Base-by-base conservation (phyloP, 2,113 vertebrate genomes). In the Callorhinus ursinus region DNA sequence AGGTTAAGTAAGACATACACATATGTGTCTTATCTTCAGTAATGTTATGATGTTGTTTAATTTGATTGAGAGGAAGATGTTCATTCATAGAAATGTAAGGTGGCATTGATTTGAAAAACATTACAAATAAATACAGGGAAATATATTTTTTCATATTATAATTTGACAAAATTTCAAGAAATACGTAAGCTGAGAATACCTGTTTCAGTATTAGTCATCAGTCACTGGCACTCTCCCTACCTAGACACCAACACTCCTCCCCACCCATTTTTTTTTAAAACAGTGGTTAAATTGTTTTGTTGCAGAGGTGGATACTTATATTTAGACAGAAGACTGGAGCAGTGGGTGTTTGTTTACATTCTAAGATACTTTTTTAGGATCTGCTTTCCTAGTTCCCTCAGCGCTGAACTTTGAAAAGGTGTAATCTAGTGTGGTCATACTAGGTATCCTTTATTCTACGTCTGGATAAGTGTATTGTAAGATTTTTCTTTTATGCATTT, bases 281-380 rank as follows among this genome's bases (percentile, higher is more conserved):
- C 77, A 92, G 63, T 90, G 24, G 55, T 91, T 86, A 63, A 81
- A 95, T 97, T 93, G 67, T 95, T 42, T 94, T 71, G 15, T n/a
- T 77, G 83, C 57, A 87, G 69, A 95, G 72, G 79, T 96, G 61
- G 88, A 39, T 96, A 57, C 65, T 92, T 95, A 77, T 90, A 86
- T 96, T 95, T 80, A 74, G 76, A 74, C 82, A 91, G 92, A 88
- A 88, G 79, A 72, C 65, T 88, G 22, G 86, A 96, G 72, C 72
- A 72, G 92, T 96, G 92, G 90, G 82, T 95, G 92, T 96, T 89
- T 95, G 59, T 97, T 94, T 93, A 88, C 42, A 77, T 71, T 97
- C 51, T 86, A 72, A 95, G 36, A 49, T 92, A 63, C 61, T 69
- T 92, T 92, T 97, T 95, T 83, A 57, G 72, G 65, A 82, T 95